Percentiles rank a stretch among this genome's conserved stretches.
phyloP scores from a whole-genome alignment of 2,113 vertebrate genomes.

The Clarias batrachus region DNA sequence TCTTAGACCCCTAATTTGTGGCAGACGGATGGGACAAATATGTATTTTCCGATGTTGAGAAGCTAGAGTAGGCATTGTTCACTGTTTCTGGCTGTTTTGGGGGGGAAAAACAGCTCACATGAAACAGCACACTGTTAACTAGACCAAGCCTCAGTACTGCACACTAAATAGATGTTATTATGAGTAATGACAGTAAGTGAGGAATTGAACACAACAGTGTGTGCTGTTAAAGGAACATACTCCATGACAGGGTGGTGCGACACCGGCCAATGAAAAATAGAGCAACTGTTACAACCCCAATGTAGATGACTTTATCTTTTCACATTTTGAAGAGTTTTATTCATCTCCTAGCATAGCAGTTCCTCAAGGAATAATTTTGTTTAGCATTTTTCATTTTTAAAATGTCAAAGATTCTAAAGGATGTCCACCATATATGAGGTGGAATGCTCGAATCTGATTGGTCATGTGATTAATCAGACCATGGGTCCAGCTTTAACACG shows the following conservation, averaged over 20 bases:
- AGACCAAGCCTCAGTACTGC: not conserved
- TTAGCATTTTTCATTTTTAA: too few relatives aligned
- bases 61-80: not conserved
- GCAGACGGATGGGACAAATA: not conserved
- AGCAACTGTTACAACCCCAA: not conserved
- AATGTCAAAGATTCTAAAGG: too few relatives aligned
- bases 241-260: not conserved
- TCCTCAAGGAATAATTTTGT: too few relatives aligned
- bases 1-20: not conserved
- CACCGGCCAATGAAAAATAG: not conserved
- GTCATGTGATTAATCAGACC: too few relatives aligned
- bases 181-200: not conserved
- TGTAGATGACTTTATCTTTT: not conserved
- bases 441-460: too few relatives aligned
- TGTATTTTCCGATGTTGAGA: not conserved
- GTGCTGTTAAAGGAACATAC: not conserved
- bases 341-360: not conserved
- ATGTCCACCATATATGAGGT: too few relatives aligned
- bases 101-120: not conserved
- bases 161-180: not conserved
- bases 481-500: too few relatives aligned
- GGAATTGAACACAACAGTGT: not conserved
- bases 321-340: not conserved
- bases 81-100: not conserved
- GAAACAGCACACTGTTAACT: not conserved